Evolutionary conservation across 2,113 vertebrate species (phyloP), one percentile per base, ranked within the genome.

Genomic region (Blennius ocellaris): DNA sequence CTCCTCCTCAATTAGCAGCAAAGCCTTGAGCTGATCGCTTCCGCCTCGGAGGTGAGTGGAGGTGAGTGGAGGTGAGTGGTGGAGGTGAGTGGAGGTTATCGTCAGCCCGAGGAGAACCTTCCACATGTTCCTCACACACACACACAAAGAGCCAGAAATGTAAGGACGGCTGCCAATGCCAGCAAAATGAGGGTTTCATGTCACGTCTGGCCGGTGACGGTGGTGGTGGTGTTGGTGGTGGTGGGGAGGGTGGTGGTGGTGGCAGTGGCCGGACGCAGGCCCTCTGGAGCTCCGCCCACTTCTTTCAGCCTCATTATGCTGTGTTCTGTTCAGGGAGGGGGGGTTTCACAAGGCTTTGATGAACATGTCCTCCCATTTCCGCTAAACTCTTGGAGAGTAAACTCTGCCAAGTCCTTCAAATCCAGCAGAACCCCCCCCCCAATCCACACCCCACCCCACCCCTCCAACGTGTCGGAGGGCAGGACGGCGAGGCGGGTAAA

Each of bases 1-100:
- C 66, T 40, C 81, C 69, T n/a, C 72, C 80, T 91, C 90, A 91
- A 90, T 93, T 92, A 94, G 90, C 72, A 68, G 73, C 68, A 84
- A 82, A 47, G 55, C 81, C 80, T 75, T 73, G 81, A 67, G 85
- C 74, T 91, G 87, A 83, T 92, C 87, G 86, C 86, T 94, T 93
- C 92, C 92, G 90, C 79, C 74, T 65, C 68, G 2, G 45, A 71
- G 80, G 87, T 75, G 86, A 82, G 71, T 11, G 14, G 2, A 9
- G 73, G 80, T 69, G n/a, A n/a, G n/a, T n/a, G 2, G 45, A 71
- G 80, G 87, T 75, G 86, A 82, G 71, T 11, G 14, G 2, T n/a
- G 2, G 45, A 71, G 80, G 87, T 75, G 86, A 82, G 71, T 11
- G 14, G 2, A 9, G 73, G 80, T 69, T 65, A 76, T 62, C 65